Conservation (phyloP, 2,113 vertebrate species). For the Columba livia region DNA sequence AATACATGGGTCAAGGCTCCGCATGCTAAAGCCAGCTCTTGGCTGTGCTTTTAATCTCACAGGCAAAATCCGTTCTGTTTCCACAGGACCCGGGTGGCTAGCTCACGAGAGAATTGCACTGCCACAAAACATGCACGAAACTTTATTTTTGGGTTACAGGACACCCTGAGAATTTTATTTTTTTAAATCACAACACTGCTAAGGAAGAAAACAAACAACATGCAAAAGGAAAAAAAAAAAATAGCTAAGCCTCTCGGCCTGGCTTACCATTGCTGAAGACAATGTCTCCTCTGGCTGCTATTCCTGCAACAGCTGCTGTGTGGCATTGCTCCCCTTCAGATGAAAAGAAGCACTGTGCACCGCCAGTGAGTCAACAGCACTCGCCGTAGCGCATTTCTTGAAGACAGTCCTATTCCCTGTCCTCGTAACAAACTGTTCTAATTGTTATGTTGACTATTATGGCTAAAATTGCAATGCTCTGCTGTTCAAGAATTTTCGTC, state of each 20-base stretch:
- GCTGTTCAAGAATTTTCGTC: slow-evolving; percentile 37
- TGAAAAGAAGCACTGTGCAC: slow-evolving; percentile 7
- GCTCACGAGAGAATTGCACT: neutral
- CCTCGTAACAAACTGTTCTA: slow-evolving; percentile 75
- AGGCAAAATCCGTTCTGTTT: neutral
- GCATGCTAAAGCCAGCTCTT: neutral
- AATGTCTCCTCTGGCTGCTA: slow-evolving; percentile 66
- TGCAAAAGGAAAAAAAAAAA: neutral
- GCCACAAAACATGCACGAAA: neutral
- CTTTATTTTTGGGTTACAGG: neutral
- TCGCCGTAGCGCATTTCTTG: neutral
- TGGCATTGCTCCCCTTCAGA: slow-evolving; percentile 80
- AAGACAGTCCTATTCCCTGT: slow-evolving; percentile 59
- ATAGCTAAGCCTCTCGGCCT: neutral
- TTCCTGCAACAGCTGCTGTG: slow-evolving; percentile 80
- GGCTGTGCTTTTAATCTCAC: neutral
- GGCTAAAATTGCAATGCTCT: slow-evolving; percentile 60
- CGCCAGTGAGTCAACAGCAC: neutral
- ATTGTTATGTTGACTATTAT: slow-evolving; percentile 76
- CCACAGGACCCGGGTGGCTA: fast-evolving
- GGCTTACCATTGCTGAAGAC: neutral
- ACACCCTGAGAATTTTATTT: neutral
- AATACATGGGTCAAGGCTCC: neutral
- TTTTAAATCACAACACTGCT: neutral
- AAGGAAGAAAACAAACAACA: neutral